Percentiles rank a stretch among this genome's conserved stretches.
Evolutionary conservation across 2,888 invertebrate genomes (phyloP).

Genomic region (Agrotis segetum): DNA sequence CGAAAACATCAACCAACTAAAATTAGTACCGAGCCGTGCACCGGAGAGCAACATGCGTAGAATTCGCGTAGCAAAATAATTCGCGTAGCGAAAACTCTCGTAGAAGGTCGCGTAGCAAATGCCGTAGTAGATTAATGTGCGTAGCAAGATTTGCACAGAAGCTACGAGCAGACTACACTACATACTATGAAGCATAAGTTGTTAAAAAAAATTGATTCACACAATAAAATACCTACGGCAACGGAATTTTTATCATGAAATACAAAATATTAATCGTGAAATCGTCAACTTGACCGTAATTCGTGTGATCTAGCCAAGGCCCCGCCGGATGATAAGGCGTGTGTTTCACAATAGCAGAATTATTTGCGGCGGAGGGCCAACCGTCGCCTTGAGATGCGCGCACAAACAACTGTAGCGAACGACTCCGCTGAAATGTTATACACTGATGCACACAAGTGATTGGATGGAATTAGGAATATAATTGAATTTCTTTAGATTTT

Average conservation of each 20-base stretch:
- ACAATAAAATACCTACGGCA: conserved; percentile 21
- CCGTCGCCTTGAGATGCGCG: conserved; percentile 88
- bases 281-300: conserved; percentile 91
- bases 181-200: conserved; percentile 4
- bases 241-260: conserved; percentile 82
- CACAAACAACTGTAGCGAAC: conserved; percentile 87
- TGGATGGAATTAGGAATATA: background rate
- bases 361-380: conserved; percentile 88
- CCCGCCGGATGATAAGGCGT: conserved; percentile 83
- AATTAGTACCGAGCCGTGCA: conserved; percentile 2
- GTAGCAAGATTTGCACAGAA: conserved; percentile 31
- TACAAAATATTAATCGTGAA: conserved; percentile 84
- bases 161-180: conserved; percentile 11
- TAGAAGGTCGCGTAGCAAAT: conserved; percentile 42
- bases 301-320: conserved; percentile 89
- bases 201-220: conserved; percentile 1
- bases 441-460: conserved; percentile 80
- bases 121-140: conserved; percentile 50
- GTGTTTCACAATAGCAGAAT: conserved; percentile 90
- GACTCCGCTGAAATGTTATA: conserved; percentile 84
- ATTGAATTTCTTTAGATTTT: background rate
- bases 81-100: conserved; percentile 51
- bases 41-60: conserved; percentile 5
- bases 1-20: background rate
- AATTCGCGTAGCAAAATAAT: conserved; percentile 35